Conservation (phyloP, 1,140 invertebrate species). For the Epicauta chinensis region DNA sequence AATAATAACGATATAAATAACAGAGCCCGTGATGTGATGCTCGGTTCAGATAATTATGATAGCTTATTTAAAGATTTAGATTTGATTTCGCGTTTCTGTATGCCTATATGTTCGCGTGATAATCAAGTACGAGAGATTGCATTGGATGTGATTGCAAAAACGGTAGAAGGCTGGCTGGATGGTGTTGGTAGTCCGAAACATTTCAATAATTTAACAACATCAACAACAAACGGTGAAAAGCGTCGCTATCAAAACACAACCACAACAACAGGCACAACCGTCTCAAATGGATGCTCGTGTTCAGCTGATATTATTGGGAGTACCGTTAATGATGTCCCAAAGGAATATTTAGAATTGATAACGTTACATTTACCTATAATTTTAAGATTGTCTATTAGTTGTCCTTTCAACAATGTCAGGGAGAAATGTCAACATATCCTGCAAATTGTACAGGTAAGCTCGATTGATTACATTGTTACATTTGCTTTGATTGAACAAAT, state of each 20-base stretch:
- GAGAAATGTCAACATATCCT: slow-evolving; percentile 53
- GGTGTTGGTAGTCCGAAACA: slow-evolving; percentile 47
- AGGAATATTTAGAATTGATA: slow-evolving; percentile 50
- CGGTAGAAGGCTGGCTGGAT: slow-evolving; percentile 52
- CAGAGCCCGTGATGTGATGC: slow-evolving; percentile 8
- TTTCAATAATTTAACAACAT: slow-evolving; percentile 1
- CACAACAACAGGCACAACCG: background rate
- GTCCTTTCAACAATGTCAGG: slow-evolving; percentile 52
- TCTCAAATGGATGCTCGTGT: slow-evolving; percentile 26
- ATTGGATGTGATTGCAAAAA: slow-evolving; percentile 48
- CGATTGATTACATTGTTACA: no score
- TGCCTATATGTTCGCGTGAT: slow-evolving; percentile 49
- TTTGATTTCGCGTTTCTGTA: slow-evolving; percentile 48
- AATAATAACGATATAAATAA: slow-evolving; percentile 31
- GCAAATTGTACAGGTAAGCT: slow-evolving; percentile 50
- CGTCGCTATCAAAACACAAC: slow-evolving; percentile 16
- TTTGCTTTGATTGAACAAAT: background rate
- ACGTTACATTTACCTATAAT: slow-evolving; percentile 52
- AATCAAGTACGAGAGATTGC: slow-evolving; percentile 49
- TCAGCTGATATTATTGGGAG: slow-evolving; percentile 37
- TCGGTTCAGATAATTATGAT: slow-evolving; percentile 20
- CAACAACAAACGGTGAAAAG: background rate
- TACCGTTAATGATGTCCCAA: slow-evolving; percentile 44
- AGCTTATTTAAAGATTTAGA: slow-evolving; percentile 44
- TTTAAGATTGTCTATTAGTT: slow-evolving; percentile 51